Evolutionary conservation across 2,888 invertebrate species (phyloP).

Genomic region (Pilophorus perplexus): DNA sequence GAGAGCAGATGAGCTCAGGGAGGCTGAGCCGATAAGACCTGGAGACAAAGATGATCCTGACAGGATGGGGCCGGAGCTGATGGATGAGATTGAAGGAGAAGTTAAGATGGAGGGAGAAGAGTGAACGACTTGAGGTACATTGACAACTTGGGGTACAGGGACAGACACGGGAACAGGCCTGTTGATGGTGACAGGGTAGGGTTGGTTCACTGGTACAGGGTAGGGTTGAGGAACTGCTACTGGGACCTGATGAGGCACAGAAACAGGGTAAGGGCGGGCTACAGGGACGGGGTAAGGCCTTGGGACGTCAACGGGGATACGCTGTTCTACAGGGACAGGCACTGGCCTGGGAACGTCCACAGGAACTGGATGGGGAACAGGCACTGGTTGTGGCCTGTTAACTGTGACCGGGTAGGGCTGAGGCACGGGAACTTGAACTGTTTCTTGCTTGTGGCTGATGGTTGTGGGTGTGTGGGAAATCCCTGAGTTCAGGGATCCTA

Average conservation of each 20-base stretch:
- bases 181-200: constrained; percentile 22
- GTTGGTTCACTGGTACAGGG: constrained; percentile 18
- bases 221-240: constrained; percentile 15
- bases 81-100: neutral
- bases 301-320: constrained; percentile 26
- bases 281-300: constrained; percentile 16
- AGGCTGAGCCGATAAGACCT: constrained; percentile 7
- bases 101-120: constrained; percentile 14
- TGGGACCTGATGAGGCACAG: constrained; percentile 32
- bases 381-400: constrained; percentile 18
- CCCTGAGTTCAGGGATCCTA: constrained; percentile 2
- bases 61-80: constrained; percentile 7
- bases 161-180: constrained; percentile 24
- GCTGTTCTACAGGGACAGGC: constrained; percentile 15
- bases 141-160: constrained; percentile 24
- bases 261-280: constrained; percentile 25
- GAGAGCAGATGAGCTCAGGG: neutral
- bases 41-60: neutral
- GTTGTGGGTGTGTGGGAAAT: neutral
- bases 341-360: constrained; percentile 27
- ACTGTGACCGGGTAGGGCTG: constrained; percentile 25
- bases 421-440: constrained; percentile 29
- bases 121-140: constrained; percentile 24
- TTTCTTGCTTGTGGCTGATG: constrained; percentile 23
- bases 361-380: constrained; percentile 31